phyloP scores from a whole-genome alignment of 2,797 vertebrate species.

The Diceros bicornis region DNA sequence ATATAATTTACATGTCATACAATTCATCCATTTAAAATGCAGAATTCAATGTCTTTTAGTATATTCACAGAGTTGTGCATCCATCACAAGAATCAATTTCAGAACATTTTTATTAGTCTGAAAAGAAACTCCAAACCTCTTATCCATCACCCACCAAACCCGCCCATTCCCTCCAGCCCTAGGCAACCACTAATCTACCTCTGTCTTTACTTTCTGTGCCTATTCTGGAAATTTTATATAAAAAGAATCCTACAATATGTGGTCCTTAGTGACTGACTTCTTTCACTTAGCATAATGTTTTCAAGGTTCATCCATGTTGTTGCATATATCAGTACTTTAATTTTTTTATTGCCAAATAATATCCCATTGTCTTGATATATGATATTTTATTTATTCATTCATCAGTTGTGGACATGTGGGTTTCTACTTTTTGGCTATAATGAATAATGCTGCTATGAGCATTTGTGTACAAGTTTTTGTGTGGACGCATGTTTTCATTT shows the following conservation, averaged over 20 bases:
- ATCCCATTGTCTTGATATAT: background rate
- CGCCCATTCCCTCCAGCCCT: background rate
- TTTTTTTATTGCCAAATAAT: background rate
- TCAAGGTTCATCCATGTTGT: background rate
- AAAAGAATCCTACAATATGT: background rate
- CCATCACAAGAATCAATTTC: background rate
- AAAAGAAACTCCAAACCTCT: background rate
- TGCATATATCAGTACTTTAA: background rate
- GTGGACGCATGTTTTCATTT: background rate
- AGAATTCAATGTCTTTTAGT: background rate
- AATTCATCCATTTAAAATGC: background rate
- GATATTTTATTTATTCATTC: background rate
- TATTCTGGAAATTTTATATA: background rate
- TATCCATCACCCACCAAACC: background rate
- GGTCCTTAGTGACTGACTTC: background rate
- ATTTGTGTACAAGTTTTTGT: background rate
- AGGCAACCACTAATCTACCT: background rate
- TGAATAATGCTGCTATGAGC: background rate
- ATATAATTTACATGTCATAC: background rate
- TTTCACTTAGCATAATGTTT: background rate
- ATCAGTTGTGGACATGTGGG: background rate
- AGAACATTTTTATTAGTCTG: background rate
- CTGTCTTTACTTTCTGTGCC: background rate
- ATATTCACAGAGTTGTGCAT: background rate
- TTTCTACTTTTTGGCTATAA: background rate